Conservation (phyloP, 1,140 invertebrate genomes). For the Trachymyrmex septentrionalis region DNA sequence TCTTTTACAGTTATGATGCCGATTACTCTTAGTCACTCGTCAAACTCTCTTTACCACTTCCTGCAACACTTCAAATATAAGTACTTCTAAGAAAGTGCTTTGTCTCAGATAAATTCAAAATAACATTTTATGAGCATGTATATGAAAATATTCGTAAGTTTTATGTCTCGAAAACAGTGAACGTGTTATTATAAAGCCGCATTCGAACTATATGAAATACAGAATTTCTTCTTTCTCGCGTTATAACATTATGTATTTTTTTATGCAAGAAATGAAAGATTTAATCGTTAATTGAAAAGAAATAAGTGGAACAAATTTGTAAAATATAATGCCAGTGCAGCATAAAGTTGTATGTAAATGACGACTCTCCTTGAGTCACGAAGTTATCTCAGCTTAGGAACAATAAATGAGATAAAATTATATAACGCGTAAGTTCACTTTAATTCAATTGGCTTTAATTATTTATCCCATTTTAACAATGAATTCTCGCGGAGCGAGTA, state of each 20-base stretch:
- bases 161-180: not conserved
- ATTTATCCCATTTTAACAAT: not conserved
- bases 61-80: not conserved
- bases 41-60: not conserved
- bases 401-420: not conserved
- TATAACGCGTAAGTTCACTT: not conserved
- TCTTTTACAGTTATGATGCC: not conserved
- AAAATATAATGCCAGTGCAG: not conserved
- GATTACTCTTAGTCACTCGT: not conserved
- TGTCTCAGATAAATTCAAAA: not conserved
- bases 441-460: not conserved
- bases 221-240: not conserved
- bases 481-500: not conserved
- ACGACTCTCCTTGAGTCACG: not conserved
- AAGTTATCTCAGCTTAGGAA: not conserved
- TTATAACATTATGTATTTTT: conserved; percentile 26
- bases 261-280: not conserved
- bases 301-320: not conserved
- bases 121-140: not conserved
- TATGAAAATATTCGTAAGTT: not conserved
- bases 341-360: not conserved
- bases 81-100: not conserved
- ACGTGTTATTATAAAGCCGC: not conserved
- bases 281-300: not conserved
- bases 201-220: not conserved